phyloP scores from a whole-genome alignment of 2,888 invertebrate genomes.

The Drosophila ustulata region DNA sequence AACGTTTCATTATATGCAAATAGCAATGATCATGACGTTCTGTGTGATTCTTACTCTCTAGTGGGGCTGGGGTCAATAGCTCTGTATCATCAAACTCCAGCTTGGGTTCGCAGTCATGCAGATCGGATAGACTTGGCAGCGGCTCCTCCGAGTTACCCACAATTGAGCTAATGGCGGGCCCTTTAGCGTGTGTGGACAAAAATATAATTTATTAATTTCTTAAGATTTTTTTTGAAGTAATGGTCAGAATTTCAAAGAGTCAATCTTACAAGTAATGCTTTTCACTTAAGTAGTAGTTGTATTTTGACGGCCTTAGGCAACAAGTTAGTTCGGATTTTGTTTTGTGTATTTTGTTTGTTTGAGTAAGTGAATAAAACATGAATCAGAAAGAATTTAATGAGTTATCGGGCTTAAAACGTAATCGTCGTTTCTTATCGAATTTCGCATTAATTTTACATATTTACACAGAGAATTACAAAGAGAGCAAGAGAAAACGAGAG shows the following conservation, averaged over 20 bases:
- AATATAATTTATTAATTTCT: slow-evolving; percentile 68
- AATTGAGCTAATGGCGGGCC: slow-evolving; percentile 84
- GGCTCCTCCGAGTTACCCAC: slow-evolving; percentile 89
- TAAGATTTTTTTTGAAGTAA: slow-evolving; percentile 59
- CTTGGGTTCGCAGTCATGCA: slow-evolving; percentile 97
- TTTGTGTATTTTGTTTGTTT: slow-evolving; percentile 43
- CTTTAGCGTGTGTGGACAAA: slow-evolving; percentile 61
- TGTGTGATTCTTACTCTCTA: slow-evolving; percentile 87
- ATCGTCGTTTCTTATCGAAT: slow-evolving; percentile 36
- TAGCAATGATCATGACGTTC: slow-evolving; percentile 70
- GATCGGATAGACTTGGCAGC: slow-evolving; percentile 94
- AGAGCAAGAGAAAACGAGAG: slow-evolving; percentile 15
- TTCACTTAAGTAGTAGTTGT: slow-evolving; percentile 67
- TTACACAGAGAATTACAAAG: slow-evolving; percentile 49
- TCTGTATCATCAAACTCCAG: slow-evolving; percentile 98
- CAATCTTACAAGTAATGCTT: slow-evolving; percentile 78
- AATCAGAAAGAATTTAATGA: slow-evolving; percentile 75
- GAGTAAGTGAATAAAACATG: slow-evolving; percentile 78
- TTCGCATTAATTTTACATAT: slow-evolving; percentile 40
- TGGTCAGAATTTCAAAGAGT: slow-evolving; percentile 69
- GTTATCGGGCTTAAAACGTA: slow-evolving; percentile 61
- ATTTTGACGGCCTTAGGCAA: slow-evolving; percentile 80
- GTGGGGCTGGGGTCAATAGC: slow-evolving; percentile 89
- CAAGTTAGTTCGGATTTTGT: slow-evolving; percentile 76
- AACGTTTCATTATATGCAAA: slow-evolving; percentile 88